Percentiles rank a stretch among this genome's conserved stretches.
Evolutionary conservation across 92 coral and sea anemone species (phyloP).

Genomic region (Hydrozoanthus gracilis): DNA sequence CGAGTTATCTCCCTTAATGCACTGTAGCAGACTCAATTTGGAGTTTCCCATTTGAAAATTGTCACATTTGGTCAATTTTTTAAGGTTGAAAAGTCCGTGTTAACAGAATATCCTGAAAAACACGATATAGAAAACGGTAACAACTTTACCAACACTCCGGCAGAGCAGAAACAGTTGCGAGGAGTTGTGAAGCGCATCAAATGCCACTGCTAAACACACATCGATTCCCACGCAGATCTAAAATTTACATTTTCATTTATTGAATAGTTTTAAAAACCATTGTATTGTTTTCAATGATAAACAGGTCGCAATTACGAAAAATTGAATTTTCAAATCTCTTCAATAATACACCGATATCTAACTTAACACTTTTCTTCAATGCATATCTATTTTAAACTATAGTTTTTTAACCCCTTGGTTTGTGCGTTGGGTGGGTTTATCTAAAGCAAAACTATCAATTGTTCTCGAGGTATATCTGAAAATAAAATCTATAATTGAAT

Average conservation of each 20-base stretch:
- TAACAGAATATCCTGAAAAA: background rate
- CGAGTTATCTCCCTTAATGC: slow-evolving; percentile 21
- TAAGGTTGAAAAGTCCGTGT: background rate
- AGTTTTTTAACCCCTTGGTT: background rate
- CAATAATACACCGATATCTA: slow-evolving; percentile 7
- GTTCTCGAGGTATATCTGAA: background rate
- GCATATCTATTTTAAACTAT: background rate
- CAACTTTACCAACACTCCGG: background rate
- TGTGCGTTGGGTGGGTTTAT: background rate
- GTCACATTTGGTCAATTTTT: slow-evolving; percentile 8
- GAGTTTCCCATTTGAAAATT: slow-evolving; percentile 39
- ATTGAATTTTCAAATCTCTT: background rate
- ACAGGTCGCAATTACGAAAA: background rate
- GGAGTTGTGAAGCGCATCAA: background rate
- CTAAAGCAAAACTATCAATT: background rate
- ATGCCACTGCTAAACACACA: background rate
- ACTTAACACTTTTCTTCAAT: background rate
- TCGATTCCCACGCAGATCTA: background rate
- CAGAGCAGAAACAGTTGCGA: background rate
- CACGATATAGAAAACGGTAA: background rate
- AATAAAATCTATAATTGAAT: no score
- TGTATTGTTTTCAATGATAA: slow-evolving; percentile 13
- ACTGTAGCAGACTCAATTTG: slow-evolving; percentile 14
- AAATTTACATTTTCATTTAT: slow-evolving; percentile 38
- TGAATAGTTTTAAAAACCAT: slow-evolving; percentile 22